These are phyloP conservation scores for Drosophila phalerata DNA, from an alignment of 2,888 invertebrate genomes.

Conservation along the genomic window DNA sequence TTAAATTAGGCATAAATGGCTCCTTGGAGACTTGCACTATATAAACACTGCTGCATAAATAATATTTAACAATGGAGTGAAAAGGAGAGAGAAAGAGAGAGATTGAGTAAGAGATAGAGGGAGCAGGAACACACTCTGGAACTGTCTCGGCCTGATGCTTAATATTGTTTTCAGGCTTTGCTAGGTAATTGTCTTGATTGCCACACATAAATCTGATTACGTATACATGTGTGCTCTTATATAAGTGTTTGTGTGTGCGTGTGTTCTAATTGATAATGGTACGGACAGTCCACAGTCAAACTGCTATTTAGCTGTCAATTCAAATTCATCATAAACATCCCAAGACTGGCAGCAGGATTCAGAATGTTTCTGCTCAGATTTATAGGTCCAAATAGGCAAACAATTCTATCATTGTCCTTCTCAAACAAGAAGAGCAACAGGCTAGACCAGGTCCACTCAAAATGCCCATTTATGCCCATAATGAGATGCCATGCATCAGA, in stretches of 20 bases:
- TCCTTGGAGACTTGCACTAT: conserved; percentile 59
- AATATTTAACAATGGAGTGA: conserved; percentile 67
- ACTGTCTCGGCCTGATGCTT: conserved; percentile 14
- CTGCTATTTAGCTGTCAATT: conserved; percentile 61
- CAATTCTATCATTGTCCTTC: conserved; percentile 51
- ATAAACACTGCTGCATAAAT: conserved; percentile 69
- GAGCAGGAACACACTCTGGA: neutral
- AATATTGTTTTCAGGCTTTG: conserved; percentile 40
- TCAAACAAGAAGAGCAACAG: conserved; percentile 43
- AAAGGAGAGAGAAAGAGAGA: neutral
- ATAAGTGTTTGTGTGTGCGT: conserved; percentile 15
- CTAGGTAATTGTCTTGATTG: conserved; percentile 74
- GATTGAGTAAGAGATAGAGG: conserved; percentile 18
- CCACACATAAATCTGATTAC: conserved; percentile 69
- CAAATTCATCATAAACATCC: conserved; percentile 67
- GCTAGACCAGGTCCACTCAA: conserved; percentile 36
- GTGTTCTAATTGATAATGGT: conserved; percentile 72
- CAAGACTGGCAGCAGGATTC: neutral
- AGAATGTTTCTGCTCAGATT: conserved; percentile 48
- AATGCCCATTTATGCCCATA: conserved; percentile 67
- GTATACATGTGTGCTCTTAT: conserved; percentile 13
- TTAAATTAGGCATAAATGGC: conserved; percentile 67
- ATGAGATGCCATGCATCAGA: conserved; percentile 66
- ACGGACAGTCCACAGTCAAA: conserved; percentile 35
- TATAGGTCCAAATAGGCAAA: conserved; percentile 59